Conservation (phyloP, 2,888 invertebrate species). For the Nephrotoma appendiculata region DNA sequence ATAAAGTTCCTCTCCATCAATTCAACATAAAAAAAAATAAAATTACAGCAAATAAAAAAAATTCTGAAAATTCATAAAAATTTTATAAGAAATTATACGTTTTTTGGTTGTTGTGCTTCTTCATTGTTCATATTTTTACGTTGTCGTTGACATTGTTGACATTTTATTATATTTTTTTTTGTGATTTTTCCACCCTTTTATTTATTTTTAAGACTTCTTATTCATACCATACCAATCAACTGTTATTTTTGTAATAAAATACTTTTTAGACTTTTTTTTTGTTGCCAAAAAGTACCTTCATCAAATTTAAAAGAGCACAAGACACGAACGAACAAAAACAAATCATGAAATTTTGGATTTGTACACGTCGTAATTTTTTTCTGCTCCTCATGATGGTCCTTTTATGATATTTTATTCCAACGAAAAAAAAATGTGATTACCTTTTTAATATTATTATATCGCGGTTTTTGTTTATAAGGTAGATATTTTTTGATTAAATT, state of each 20-base stretch:
- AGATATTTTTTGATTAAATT: not conserved
- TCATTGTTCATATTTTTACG: not conserved
- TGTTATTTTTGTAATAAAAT: not conserved
- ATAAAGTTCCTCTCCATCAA: not conserved
- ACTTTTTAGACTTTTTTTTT: not conserved
- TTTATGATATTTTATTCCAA: not conserved
- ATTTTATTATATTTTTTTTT: not conserved
- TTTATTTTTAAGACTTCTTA: not conserved
- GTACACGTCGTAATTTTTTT: not conserved
- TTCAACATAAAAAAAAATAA: not conserved
- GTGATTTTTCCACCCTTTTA: not conserved
- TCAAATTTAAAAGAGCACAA: not conserved
- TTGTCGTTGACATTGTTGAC: not conserved
- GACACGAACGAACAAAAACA: not conserved
- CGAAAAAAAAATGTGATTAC: not conserved
- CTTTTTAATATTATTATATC: not conserved
- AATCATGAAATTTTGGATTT: not conserved
- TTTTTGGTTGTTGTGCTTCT: not conserved
- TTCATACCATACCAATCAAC: not conserved
- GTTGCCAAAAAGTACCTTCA: not conserved
- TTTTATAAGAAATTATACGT: not conserved
- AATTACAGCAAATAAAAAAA: not conserved
- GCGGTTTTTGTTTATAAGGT: not conserved
- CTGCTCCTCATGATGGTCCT: not conserved
- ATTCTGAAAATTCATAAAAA: not conserved